These are phyloP conservation scores for Steatornis caripensis DNA, from an alignment of 2,113 vertebrate genomes.

Conservation along the genomic window DNA sequence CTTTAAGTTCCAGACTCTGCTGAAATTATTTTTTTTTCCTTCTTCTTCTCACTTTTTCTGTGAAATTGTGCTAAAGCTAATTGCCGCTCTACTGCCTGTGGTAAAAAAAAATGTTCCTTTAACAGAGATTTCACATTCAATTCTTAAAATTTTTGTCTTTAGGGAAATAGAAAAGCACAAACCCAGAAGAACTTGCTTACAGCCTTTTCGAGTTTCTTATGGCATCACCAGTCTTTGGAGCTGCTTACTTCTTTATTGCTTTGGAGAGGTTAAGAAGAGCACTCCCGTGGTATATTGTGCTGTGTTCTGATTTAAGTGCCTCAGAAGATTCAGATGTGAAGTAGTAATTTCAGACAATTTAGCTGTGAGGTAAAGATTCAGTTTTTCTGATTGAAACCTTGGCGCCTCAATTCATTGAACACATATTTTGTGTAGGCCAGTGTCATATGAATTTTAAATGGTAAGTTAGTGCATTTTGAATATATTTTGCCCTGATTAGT, in stretches of 20 bases:
- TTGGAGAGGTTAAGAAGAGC: neutral
- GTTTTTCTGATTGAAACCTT: neutral
- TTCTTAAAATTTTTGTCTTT: neutral
- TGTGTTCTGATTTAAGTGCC: neutral
- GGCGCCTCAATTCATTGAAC: neutral
- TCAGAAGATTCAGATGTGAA: neutral
- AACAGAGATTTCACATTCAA: neutral
- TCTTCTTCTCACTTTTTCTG: neutral
- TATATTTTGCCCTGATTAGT: neutral
- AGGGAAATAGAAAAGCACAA: neutral
- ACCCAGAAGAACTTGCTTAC: rapidly evolving
- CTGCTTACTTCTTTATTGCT: neutral
- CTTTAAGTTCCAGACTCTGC: neutral
- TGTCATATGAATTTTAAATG: neutral
- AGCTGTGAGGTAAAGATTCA: neutral
- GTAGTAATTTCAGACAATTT: neutral
- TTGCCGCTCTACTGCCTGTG: neutral
- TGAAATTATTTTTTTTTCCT: neutral
- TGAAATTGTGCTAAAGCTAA: neutral
- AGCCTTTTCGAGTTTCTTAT: neutral
- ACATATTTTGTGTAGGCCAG: neutral
- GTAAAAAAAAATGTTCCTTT: neutral
- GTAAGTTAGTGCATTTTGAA: neutral
- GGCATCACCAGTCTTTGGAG: neutral
- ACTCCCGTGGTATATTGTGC: neutral